Base-by-base conservation (phyloP, 2,797 vertebrate genomes). In the Sebastes minor region DNA sequence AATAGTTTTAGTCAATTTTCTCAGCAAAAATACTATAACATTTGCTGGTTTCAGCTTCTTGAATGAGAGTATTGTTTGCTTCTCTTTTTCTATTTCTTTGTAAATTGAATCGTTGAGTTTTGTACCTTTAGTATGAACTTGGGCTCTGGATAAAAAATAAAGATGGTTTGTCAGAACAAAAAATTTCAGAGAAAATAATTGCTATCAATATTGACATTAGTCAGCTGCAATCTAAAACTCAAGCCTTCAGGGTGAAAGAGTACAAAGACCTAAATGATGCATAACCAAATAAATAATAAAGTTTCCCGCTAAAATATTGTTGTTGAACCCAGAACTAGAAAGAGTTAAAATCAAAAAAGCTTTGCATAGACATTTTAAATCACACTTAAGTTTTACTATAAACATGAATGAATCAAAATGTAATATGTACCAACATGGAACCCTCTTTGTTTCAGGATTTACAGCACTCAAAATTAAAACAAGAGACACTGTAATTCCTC, bases 321-420 rank as follows among this genome's bases (percentile, higher is more conserved):
- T 85, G 18, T 63, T 33, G 23, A 69, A 74, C 14, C 14, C 8
- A 49, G 30, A 32, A 18, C 2, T 14, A 38, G 42, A 68, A 35
- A 11, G 6, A 49, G 42, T 8, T 8, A 10, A 62, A 75, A 72
- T 56, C 2, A 56, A 71, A 80, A 87, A 86, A 85, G 20, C 18
- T 85, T 81, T 80, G 73, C 69, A 85, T 85, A 82, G 85, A 86
- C 87, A 81, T 74, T 91, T 96, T 93, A 90, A 95, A 94, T 93
- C 91, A 95, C 91, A 95, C 92, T 90, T 90, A 94, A 65, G 76
- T 94, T 95, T 95, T 95, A 96, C 94, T 95, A 95, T 89, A 96
- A 95, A 96, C 94, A 95, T 93, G 92, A 94, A 90, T 92, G 91
- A 82, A 89, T 94, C 82, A 94, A 94, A 93, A 88, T 93, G 80